Evolutionary conservation across 2,113 vertebrate species (phyloP).

Genomic region (Taurulus bubalis): DNA sequence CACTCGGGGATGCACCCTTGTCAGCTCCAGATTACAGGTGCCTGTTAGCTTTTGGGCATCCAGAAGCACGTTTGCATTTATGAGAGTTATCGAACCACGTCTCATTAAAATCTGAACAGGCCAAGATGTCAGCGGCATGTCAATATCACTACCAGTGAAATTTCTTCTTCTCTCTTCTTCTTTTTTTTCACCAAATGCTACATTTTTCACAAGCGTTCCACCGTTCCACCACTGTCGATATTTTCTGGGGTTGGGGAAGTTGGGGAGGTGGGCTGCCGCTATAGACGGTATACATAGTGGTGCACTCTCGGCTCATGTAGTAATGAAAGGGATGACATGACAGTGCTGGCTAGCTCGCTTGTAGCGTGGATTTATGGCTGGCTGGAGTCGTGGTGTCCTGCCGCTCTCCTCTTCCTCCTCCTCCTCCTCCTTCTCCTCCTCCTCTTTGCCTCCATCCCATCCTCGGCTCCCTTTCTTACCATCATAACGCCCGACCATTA

Average conservation of each 20-base stretch:
- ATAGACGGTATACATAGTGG: conserved; percentile 42
- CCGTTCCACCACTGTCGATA: conserved; percentile 50
- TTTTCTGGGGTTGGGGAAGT: conserved; percentile 31
- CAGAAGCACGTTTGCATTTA: conserved; percentile 77
- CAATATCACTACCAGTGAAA: conserved; percentile 69
- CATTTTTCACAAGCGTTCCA: conserved; percentile 65
- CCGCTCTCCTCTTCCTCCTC: conserved; percentile 51
- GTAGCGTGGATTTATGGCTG: conserved; percentile 72
- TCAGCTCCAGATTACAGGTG: conserved; percentile 69
- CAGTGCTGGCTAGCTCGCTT: conserved; percentile 59
- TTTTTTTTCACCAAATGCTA: conserved; percentile 39
- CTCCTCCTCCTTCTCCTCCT: conserved; percentile 54
- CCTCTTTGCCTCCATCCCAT: conserved; percentile 53
- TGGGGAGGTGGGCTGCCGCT: conserved; percentile 25
- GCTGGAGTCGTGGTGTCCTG: conserved; percentile 61
- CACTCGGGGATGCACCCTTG: conserved; percentile 61
- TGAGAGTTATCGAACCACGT: conserved; percentile 76
- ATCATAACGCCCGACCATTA: conserved; percentile 78
- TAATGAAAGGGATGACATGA: conserved; percentile 75
- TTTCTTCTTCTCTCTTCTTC: neutral
- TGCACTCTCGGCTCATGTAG: conserved; percentile 61
- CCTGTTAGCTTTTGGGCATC: conserved; percentile 70
- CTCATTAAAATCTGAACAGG: conserved; percentile 77
- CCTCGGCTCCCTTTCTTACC: conserved; percentile 50
- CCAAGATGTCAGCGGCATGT: conserved; percentile 66